A percentile compares a stretch with the other conserved stretches of the same genome.
phyloP scores from a whole-genome alignment of 2,888 invertebrate genomes.

The Patella ulyssiponensis region DNA sequence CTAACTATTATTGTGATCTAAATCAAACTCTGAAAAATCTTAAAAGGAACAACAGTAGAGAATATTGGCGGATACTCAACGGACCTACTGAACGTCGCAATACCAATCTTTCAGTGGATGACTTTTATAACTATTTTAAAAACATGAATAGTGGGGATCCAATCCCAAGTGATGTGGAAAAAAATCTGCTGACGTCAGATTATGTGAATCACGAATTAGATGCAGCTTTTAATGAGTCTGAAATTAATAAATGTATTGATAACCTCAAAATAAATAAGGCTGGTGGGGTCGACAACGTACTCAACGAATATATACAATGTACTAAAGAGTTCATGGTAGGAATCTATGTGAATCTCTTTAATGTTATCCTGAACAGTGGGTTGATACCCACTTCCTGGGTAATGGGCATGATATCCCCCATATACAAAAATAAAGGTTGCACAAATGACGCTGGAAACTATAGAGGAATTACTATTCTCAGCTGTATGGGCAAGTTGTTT shows the following conservation, averaged over 20 bases:
- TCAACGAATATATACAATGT: no score
- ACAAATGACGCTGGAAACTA: no score
- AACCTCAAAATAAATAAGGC: neutral
- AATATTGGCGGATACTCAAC: no score
- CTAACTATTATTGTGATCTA: neutral
- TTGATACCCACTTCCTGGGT: neutral
- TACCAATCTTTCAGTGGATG: neutral
- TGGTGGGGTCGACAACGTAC: neutral
- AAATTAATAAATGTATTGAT: neutral
- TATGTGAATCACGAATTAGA: no score
- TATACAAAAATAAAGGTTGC: no score
- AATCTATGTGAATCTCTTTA: neutral
- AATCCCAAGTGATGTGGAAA: neutral
- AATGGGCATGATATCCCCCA: no score
- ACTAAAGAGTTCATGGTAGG: no score
- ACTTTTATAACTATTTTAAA: neutral
- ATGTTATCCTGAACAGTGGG: neutral
- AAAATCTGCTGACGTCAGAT: neutral
- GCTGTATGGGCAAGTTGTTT: neutral
- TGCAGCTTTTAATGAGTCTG: neutral
- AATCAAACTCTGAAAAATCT: no score
- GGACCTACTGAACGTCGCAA: no score
- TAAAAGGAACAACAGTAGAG: neutral
- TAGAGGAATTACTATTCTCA: no score
- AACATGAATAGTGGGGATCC: neutral